Percentiles rank a stretch among this genome's conserved stretches.
Conservation (phyloP, 2,888 invertebrate species). For the Drosophila borealis region DNA sequence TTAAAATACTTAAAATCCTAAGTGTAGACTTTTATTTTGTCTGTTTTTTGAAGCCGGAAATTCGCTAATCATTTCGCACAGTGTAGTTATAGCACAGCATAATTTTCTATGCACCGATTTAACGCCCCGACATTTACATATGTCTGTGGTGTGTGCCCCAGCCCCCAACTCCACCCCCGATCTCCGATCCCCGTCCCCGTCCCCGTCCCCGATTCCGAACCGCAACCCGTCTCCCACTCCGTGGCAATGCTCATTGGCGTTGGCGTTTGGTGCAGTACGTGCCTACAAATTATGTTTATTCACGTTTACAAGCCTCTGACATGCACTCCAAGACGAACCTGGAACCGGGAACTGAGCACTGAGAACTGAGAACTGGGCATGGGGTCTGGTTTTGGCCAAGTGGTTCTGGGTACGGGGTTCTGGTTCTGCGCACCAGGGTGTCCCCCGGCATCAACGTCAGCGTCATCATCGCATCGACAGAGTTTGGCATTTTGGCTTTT, state of each 20-base stretch:
- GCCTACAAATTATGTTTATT: slow-evolving; percentile 79
- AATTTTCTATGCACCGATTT: slow-evolving; percentile 74
- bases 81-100: slow-evolving; percentile 42
- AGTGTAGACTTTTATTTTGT: too few relatives aligned
- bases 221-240: not conserved
- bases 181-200: not conserved
- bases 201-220: not conserved
- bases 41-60: slow-evolving; percentile 2
- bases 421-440: slow-evolving; percentile 69
- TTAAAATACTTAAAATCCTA: too few relatives aligned
- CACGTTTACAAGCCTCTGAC: slow-evolving; percentile 80
- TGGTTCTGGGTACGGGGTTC: slow-evolving; percentile 31
- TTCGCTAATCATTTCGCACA: slow-evolving; percentile 1
- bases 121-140: slow-evolving; percentile 81
- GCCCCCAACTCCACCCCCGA: not conserved
- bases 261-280: slow-evolving; percentile 62
- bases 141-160: slow-evolving; percentile 55
- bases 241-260: slow-evolving; percentile 64
- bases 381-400: slow-evolving; percentile 34
- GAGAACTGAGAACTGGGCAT: slow-evolving; percentile 36
- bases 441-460: slow-evolving; percentile 73
- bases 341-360: slow-evolving; percentile 32
- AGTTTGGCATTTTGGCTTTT: slow-evolving; percentile 60
- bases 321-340: slow-evolving; percentile 66
- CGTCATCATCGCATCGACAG: slow-evolving; percentile 73